phyloP scores from a whole-genome alignment of 2,888 invertebrate species.

The Lepidocyrtoides sp. region DNA sequence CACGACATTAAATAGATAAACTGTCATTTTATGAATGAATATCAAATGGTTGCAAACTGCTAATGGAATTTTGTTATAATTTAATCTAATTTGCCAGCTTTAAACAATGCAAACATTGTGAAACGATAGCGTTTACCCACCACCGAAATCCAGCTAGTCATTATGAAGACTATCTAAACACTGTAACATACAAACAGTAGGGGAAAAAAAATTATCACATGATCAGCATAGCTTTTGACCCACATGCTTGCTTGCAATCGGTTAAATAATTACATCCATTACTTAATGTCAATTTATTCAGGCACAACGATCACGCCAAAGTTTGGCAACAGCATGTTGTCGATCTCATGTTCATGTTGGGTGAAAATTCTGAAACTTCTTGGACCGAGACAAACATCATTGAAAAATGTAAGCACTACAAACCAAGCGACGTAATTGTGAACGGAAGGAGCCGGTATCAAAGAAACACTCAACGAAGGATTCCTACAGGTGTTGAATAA shows the following conservation, averaged over 20 bases:
- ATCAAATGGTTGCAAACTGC: too few relatives aligned
- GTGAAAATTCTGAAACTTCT: background rate
- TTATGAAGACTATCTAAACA: constrained; percentile 67
- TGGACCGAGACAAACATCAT: background rate
- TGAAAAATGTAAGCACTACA: constrained; percentile 44
- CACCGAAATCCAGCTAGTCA: constrained; percentile 66
- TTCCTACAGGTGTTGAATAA: constrained; percentile 23
- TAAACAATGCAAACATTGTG: constrained; percentile 63
- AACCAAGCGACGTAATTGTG: constrained; percentile 7
- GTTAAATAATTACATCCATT: constrained; percentile 21
- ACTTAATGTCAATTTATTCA: constrained; percentile 13
- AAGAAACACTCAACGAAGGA: background rate
- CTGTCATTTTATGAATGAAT: too few relatives aligned
- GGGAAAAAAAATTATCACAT: too few relatives aligned
- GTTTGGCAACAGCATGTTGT: constrained; percentile 70
- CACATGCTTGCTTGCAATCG: too few relatives aligned
- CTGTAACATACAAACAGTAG: constrained; percentile 67
- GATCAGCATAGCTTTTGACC: too few relatives aligned
- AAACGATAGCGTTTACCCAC: constrained; percentile 49
- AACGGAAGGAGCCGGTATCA: background rate
- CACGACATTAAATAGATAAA: too few relatives aligned
- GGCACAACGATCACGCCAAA: constrained; percentile 51
- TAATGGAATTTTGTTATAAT: too few relatives aligned
- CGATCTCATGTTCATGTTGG: constrained; percentile 30
- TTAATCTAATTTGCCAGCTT: constrained; percentile 47